A percentile compares a stretch with the other conserved stretches of the same genome.
Evolutionary conservation across 2,888 invertebrate species (phyloP).

Genomic region (Oxytorus armatus): DNA sequence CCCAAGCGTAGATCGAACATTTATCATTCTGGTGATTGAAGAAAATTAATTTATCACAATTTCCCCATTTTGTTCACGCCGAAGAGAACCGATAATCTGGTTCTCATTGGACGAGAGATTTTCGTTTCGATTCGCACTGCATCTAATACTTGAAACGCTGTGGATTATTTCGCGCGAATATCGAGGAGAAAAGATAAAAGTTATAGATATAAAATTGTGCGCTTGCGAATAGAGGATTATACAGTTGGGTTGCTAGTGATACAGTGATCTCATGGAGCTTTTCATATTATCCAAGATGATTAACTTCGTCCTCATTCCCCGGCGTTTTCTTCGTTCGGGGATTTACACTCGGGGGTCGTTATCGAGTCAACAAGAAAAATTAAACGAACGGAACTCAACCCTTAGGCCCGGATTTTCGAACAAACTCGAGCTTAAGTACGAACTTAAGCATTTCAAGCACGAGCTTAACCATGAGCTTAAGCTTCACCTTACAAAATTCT

Average conservation of each 20-base stretch:
- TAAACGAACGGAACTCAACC: neutral
- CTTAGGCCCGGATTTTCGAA: too few species aligned
- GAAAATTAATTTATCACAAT: neutral
- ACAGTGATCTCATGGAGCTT: neutral
- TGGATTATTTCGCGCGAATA: constrained; percentile 30
- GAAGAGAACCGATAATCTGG: too few species aligned
- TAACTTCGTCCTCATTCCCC: neutral
- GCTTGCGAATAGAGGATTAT: neutral
- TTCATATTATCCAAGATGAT: constrained; percentile 14
- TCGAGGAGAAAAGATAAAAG: neutral
- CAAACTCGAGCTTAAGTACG: too few species aligned
- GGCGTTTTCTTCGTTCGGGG: neutral
- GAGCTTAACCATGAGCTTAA: too few species aligned
- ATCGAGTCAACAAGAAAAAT: neutral
- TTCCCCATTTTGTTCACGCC: neutral
- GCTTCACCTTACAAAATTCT: too few species aligned
- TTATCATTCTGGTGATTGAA: neutral
- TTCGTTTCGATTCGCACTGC: constrained; percentile 27
- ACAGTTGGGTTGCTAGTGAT: neutral
- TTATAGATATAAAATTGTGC: neutral
- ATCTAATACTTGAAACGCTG: constrained; percentile 20
- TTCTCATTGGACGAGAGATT: too few species aligned
- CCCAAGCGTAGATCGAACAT: neutral
- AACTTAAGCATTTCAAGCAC: too few species aligned
- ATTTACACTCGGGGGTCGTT: neutral